phyloP scores from a whole-genome alignment of 2,797 vertebrate genomes.

The Clangula hyemalis region DNA sequence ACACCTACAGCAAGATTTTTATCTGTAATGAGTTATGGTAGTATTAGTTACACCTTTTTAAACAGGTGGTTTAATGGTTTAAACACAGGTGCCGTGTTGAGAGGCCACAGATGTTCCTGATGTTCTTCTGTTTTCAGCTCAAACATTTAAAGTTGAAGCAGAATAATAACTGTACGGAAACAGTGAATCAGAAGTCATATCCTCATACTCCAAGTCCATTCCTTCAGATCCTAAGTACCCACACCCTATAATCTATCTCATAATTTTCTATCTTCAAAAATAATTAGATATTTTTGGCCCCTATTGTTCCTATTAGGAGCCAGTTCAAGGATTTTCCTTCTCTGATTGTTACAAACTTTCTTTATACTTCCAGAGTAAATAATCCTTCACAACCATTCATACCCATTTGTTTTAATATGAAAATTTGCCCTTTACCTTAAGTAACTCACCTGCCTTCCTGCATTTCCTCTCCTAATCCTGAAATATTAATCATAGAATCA shows the following conservation, averaged over 20 bases:
- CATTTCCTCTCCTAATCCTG: neutral
- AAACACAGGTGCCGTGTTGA: neutral
- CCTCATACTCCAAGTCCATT: neutral
- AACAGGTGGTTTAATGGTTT: neutral
- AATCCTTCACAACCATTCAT: neutral
- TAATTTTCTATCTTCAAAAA: neutral
- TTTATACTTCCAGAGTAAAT: neutral
- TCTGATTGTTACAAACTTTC: neutral
- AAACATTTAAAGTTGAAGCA: neutral
- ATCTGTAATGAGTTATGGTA: neutral
- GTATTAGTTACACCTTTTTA: neutral
- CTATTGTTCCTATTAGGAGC: neutral
- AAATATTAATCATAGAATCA: neutral
- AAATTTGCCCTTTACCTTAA: neutral
- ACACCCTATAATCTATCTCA: neutral
- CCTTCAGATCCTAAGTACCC: neutral
- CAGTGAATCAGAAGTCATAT: neutral
- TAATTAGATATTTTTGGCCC: neutral
- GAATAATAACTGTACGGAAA: neutral
- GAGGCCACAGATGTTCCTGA: neutral
- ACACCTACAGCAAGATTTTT: neutral
- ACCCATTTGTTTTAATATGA: neutral
- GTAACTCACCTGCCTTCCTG: neutral
- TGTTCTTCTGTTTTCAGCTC: neutral
- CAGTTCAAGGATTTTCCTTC: neutral